Conservation (phyloP, 1,140 invertebrate species). For the Coelopa frigida region DNA sequence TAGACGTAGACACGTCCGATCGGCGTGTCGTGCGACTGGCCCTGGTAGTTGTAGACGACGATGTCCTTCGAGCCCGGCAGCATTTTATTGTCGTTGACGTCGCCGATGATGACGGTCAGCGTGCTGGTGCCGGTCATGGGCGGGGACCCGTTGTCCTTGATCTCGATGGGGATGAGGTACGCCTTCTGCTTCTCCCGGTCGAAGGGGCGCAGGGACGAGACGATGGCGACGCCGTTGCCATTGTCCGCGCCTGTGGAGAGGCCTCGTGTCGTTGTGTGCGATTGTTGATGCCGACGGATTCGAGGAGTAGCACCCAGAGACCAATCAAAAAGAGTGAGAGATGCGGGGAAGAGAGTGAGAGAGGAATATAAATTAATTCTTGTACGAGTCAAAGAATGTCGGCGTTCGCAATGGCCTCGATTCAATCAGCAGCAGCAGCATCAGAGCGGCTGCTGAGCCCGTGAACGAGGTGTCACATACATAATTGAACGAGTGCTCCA, state of each 20-base stretch:
- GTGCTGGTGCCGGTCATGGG: slow-evolving; percentile 59
- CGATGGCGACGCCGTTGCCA: slow-evolving; percentile 56
- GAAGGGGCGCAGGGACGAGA: slow-evolving; percentile 55
- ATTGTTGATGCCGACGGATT: too few relatives aligned
- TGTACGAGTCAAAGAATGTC: too few relatives aligned
- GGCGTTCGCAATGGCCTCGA: too few relatives aligned
- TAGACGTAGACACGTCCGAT: slow-evolving; percentile 64
- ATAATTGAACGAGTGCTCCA: too few relatives aligned
- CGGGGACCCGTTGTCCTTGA: slow-evolving; percentile 52
- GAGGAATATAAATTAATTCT: too few relatives aligned
- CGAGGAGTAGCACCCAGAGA: too few relatives aligned
- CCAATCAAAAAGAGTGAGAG: too few relatives aligned
- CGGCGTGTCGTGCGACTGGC: slow-evolving; percentile 52
- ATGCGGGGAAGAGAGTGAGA: too few relatives aligned
- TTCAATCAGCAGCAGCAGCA: too few relatives aligned
- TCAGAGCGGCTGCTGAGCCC: too few relatives aligned
- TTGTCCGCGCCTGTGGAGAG: slow-evolving; percentile 52
- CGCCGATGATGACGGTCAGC: slow-evolving; percentile 60
- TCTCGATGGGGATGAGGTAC: slow-evolving; percentile 57
- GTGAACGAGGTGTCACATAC: too few relatives aligned
- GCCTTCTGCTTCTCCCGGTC: slow-evolving; percentile 61
- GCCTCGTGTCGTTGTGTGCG: too few relatives aligned
- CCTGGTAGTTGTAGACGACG: slow-evolving; percentile 63
- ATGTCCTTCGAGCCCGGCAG: slow-evolving; percentile 60
- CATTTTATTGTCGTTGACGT: slow-evolving; percentile 65